Base-by-base conservation (phyloP, 2,888 invertebrate species). In the Melinaea marsaeus region DNA sequence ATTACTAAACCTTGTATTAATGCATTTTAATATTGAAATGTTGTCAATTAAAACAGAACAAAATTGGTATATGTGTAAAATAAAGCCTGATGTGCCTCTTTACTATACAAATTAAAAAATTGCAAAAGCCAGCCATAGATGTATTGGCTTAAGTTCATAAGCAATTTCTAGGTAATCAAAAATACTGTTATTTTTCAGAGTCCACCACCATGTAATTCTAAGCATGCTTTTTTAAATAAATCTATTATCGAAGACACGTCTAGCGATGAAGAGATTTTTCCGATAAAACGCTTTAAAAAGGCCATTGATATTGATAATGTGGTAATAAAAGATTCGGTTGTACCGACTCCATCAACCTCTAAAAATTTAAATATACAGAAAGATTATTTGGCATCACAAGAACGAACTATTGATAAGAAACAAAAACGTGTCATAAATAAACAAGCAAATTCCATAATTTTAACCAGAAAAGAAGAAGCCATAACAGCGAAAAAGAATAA, bases 221-320 rank as follows among this genome's bases (percentile, higher is more conserved):
- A 60, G 65, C 65, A 62, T 62, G 60, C 65, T 62, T 65, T 65
- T 62, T 62, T 60, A 59, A 65, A 60, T 62, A 62, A 65, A 65
- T 62, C 62, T 65, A 57, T 62, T 62, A 62, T 63, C 66, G 68
- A 66, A 60, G 68, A 68, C 62, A 62, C 64, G 68, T 66, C 35
- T 35, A 35, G 35, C 35, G 69, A 69, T 67, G 69, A 69, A 69
- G 69, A 69, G 66, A 69, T 69, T 65, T 69, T 66, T 64, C 64
- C 68, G 64, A 68, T 61, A 68, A 68, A 68, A 54, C 54, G 54
- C 33, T 13, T 33, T 58, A 63, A 63, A 35, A 35, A 35, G 35
- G 35, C 35, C 35, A 35, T 35, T 35, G 4, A 68, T 63, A 35
- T 35, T 35, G 35, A 35, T 35, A 35, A 35, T 35, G 35, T 35